Evolutionary conservation across 2,113 vertebrate genomes (phyloP), one percentile per base, ranked within the genome.

Genomic region (Alosa alosa): DNA sequence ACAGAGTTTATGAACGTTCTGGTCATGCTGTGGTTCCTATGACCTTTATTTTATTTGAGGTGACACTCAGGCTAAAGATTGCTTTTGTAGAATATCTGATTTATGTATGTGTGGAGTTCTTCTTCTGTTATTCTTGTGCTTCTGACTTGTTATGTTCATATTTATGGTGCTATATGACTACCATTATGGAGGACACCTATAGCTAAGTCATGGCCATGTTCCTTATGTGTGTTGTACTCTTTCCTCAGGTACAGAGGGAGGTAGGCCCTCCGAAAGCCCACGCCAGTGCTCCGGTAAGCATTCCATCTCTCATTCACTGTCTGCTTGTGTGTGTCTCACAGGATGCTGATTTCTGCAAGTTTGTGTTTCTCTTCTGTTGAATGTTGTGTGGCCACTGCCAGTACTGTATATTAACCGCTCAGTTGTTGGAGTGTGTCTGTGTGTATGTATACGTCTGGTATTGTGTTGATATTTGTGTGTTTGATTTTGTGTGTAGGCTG

Each of bases 181-280:
- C 50, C 1, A 3, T 1, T 1, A 15, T 31, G 31, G 13, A 18
- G 52, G 52, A 18, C 52, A 0, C 11, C 15, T 13, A 39, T 78
- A 4, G 31, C 5, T 13, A 78, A 78, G 17, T 17, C 17, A 39
- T 39, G 31, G 11, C 13, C 5, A 10, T 78, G 15, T 45, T 55
- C 50, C 8, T 25, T 84, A 45, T 64, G 0, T 72, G 64, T 36
- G n/a, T 87, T 82, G 57, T 75, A 31, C 22, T 92, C 81, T 90
- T 84, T 50, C 90, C 89, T 8, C 91, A 95, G 95, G 94, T 95
- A 20, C 91, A 94, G 86, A 92, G 90, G 11, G 93, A 94, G 60
- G 90, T 93, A 90, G 87, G 88, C 45, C 52, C 91, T 6, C 7
- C 89, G 20, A 85, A 81, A 87, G 82, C 86, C 22, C 89, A 83